Evolutionary conservation across 2,888 invertebrate genomes (phyloP).

Genomic region (Polymixis flavicincta): DNA sequence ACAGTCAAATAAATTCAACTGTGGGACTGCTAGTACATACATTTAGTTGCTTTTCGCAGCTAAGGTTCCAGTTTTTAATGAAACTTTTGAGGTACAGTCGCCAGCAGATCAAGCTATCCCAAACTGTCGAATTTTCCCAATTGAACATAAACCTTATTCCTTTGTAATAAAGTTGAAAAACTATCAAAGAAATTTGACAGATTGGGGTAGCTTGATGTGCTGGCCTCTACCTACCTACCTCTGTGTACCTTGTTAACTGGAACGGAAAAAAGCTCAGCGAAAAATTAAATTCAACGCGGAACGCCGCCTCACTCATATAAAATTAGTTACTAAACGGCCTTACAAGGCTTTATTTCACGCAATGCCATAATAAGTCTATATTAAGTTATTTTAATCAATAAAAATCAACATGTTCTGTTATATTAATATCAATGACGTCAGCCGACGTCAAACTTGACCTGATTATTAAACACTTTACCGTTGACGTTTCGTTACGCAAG

Average conservation of each 20-base stretch:
- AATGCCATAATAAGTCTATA: not conserved
- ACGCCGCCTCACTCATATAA: not conserved
- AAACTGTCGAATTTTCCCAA: too few species aligned
- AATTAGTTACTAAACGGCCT: not conserved
- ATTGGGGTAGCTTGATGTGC: too few species aligned
- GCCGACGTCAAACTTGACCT: constrained; percentile 46
- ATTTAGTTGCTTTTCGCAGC: not conserved
- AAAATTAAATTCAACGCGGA: not conserved
- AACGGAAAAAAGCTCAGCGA: not conserved
- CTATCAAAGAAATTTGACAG: too few species aligned
- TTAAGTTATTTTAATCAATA: not conserved
- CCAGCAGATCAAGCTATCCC: too few species aligned
- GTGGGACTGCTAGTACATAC: not conserved
- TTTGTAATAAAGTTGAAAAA: too few species aligned
- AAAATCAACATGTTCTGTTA: constrained; percentile 1
- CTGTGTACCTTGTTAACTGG: not conserved
- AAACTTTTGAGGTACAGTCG: not conserved
- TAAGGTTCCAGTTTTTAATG: not conserved
- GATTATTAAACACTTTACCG: constrained; percentile 34
- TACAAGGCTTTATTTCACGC: not conserved
- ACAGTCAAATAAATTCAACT: too few species aligned
- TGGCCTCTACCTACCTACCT: too few species aligned
- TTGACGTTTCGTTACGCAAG: constrained; percentile 48
- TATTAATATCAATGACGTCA: constrained; percentile 8
- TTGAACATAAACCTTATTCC: too few species aligned